These are phyloP conservation scores for Proales similis DNA, from an alignment of 1,140 invertebrate species.

Conservation along the genomic window DNA sequence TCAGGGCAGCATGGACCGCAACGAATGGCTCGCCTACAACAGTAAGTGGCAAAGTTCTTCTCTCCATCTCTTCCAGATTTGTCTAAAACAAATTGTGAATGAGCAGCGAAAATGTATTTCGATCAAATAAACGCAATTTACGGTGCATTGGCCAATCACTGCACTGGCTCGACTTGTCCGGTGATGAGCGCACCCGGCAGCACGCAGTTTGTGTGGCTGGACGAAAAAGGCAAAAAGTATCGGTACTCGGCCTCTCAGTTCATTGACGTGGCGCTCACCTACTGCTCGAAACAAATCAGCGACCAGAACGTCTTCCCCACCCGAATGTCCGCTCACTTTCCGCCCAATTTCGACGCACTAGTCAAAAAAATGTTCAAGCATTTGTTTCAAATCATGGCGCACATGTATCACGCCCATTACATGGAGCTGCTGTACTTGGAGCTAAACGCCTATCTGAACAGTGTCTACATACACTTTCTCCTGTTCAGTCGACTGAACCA, in stretches of 20 bases:
- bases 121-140: conserved; percentile 96
- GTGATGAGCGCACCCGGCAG: conserved; percentile 88
- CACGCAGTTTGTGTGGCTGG: conserved; percentile 93
- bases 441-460: conserved; percentile 62
- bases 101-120: conserved; percentile 83
- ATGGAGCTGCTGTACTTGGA: conserved; percentile 81
- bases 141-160: conserved; percentile 94
- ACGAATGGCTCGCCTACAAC: conserved; percentile 96
- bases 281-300: conserved; percentile 89
- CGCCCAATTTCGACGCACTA: conserved; percentile 81
- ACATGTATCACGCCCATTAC: conserved; percentile 95
- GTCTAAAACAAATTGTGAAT: conserved; percentile 1
- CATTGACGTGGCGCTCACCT: conserved; percentile 97
- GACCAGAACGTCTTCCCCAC: conserved; percentile 95
- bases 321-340: conserved; percentile 94
- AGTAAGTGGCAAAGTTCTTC: conserved; percentile 63
- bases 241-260: conserved; percentile 93
- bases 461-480: conserved; percentile 37
- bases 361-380: conserved; percentile 90
- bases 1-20: conserved; percentile 84
- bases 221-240: conserved; percentile 95
- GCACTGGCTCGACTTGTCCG: conserved; percentile 81
- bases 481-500: conserved; percentile 14
- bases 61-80: not conserved
- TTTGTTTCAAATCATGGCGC: conserved; percentile 92